Percentiles rank a stretch among this genome's conserved stretches.
phyloP scores from a whole-genome alignment of 1,140 invertebrate species.

The Potamilus streckersoni region DNA sequence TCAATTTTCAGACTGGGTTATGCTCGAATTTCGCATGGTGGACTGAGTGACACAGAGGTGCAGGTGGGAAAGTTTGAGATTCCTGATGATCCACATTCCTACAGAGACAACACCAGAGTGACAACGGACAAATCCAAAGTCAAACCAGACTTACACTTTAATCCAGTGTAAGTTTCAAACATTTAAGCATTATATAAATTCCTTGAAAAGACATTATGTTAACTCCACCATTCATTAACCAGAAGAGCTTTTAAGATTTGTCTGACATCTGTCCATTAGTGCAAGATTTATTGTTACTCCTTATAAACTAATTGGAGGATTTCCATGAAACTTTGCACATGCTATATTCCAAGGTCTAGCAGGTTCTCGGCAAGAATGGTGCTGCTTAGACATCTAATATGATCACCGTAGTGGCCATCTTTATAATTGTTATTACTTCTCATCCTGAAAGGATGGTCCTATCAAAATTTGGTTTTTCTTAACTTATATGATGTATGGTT shows the following conservation, averaged over 20 bases:
- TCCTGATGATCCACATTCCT: constrained; percentile 52
- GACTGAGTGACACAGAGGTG: constrained; percentile 67
- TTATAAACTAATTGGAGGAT: too few relatives aligned
- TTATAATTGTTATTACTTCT: too few relatives aligned
- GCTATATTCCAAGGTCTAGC: too few relatives aligned
- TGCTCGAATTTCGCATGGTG: constrained; percentile 66
- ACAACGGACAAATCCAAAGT: constrained; percentile 43
- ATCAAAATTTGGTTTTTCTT: too few relatives aligned
- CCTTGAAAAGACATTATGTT: neutral
- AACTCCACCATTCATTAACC: neutral
- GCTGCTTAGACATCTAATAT: too few relatives aligned
- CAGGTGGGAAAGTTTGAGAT: constrained; percentile 66
- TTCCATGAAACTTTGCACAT: too few relatives aligned
- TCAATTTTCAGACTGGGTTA: constrained; percentile 60
- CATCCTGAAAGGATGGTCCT: too few relatives aligned
- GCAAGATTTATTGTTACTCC: too few relatives aligned
- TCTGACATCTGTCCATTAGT: neutral
- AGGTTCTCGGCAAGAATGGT: too few relatives aligned
- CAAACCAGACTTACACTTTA: constrained; percentile 45
- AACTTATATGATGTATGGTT: too few relatives aligned
- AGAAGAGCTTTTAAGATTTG: neutral
- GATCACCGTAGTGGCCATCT: too few relatives aligned
- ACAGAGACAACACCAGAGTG: constrained; percentile 51
- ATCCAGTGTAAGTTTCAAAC: constrained; percentile 46
- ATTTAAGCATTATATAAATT: neutral